A percentile compares a stretch with the other conserved stretches of the same genome.
Evolutionary conservation across 64 coral and sea anemone species (phyloP).

Genomic region (Exaiptasia diaphana): DNA sequence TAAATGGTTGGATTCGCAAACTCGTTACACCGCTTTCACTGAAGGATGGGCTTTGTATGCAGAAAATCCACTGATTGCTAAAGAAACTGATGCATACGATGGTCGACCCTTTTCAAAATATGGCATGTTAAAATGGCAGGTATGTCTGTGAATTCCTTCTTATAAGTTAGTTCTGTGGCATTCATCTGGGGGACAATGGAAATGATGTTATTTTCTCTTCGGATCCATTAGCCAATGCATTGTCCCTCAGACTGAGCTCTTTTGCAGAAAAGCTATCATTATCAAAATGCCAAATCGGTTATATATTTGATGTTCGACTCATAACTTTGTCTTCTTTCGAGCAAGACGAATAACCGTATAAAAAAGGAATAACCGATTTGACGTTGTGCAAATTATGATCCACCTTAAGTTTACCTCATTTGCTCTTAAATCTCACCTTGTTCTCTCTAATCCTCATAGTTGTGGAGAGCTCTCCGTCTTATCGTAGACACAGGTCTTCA

Average conservation of each 20-base stretch:
- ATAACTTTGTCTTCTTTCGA: not conserved
- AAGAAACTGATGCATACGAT: slow-evolving; percentile 58
- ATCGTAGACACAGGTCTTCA: slow-evolving; percentile 66
- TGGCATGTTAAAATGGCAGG: slow-evolving; percentile 95
- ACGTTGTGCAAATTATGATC: no score
- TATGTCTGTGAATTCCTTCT: slow-evolving; percentile 4
- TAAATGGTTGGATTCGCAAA: slow-evolving; percentile 23
- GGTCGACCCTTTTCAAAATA: slow-evolving; percentile 68
- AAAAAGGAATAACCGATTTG: no score
- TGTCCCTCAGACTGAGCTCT: no score
- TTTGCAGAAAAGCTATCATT: no score
- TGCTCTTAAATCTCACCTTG: not conserved
- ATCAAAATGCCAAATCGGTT: no score
- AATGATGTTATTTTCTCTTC: no score
- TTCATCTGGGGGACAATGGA: no score
- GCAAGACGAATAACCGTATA: no score
- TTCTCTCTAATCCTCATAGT: not conserved
- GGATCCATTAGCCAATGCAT: no score
- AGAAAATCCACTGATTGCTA: slow-evolving; percentile 76
- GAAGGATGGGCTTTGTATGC: slow-evolving; percentile 83
- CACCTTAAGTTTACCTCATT: not conserved
- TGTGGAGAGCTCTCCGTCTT: slow-evolving; percentile 56
- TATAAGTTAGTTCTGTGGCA: no score
- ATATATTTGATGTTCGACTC: no score
- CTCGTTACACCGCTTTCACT: slow-evolving; percentile 63